Evolutionary conservation across 2,113 vertebrate genomes (phyloP).

Genomic region (Grammomys dolichurus): DNA sequence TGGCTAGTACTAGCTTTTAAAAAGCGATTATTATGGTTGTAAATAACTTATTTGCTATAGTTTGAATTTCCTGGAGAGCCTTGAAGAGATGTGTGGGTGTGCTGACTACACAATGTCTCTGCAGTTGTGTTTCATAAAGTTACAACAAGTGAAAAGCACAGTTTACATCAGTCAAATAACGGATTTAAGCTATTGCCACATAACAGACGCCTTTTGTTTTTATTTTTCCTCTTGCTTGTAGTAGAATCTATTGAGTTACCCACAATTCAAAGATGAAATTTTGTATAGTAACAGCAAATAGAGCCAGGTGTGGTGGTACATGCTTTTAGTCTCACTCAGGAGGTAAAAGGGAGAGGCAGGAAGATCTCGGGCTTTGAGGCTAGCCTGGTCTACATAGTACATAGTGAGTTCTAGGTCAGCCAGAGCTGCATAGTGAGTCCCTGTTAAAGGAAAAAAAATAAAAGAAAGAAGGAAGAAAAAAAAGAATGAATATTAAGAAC

Average conservation of each 20-base stretch:
- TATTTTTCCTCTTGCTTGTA: slow-evolving; percentile 35
- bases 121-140: not conserved
- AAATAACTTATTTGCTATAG: slow-evolving; percentile 3
- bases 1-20: not conserved
- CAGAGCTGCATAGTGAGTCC: not conserved
- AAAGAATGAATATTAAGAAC: not conserved
- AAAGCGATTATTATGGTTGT: not conserved
- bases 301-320: not conserved
- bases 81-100: not conserved
- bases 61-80: slow-evolving; percentile 2
- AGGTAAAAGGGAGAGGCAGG: not conserved
- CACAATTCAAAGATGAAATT: slow-evolving; percentile 51
- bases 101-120: not conserved
- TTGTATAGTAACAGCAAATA: not conserved
- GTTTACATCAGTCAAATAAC: slow-evolving; percentile 23
- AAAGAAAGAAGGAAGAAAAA: not conserved
- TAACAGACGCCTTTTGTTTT: slow-evolving; percentile 44
- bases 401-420: not conserved
- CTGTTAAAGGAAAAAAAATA: not conserved
- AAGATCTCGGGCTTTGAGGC: not conserved
- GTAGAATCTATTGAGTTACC: slow-evolving; percentile 36
- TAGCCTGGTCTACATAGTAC: not conserved
- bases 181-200: slow-evolving; percentile 7
- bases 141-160: slow-evolving; percentile 56
- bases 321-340: not conserved